Evolutionary conservation across 2,797 vertebrate genomes (phyloP).

Genomic region (Tarsius wallacei): DNA sequence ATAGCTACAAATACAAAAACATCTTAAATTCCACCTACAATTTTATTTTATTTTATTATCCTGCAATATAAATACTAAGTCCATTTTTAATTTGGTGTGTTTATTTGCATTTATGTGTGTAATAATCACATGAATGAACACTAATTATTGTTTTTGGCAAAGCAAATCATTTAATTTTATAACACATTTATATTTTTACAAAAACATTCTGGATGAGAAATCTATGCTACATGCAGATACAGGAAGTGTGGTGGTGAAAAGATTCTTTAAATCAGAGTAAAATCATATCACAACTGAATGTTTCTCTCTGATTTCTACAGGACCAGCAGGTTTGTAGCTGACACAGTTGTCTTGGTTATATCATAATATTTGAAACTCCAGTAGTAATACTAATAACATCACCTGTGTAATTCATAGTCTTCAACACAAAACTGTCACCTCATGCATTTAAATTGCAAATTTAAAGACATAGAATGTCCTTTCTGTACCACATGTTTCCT

Average conservation of each 20-base stretch:
- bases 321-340: neutral
- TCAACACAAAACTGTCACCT: neutral
- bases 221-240: neutral
- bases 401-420: neutral
- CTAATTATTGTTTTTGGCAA: neutral
- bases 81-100: neutral
- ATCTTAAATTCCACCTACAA: neutral
- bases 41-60: conserved; percentile 22
- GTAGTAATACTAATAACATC: neutral
- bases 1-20: neutral
- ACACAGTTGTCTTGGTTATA: neutral
- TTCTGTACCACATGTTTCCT: neutral
- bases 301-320: neutral
- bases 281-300: neutral
- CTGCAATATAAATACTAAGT: neutral
- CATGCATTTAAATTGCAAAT: neutral
- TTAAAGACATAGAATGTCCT: neutral
- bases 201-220: neutral
- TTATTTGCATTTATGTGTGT: neutral
- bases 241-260: neutral
- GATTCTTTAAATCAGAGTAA: neutral
- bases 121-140: neutral
- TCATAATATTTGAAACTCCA: neutral
- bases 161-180: neutral
- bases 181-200: neutral